Percentiles rank a stretch among this genome's conserved stretches.
Evolutionary conservation across 2,113 vertebrate species (phyloP).

Genomic region (Leuciscus idus): DNA sequence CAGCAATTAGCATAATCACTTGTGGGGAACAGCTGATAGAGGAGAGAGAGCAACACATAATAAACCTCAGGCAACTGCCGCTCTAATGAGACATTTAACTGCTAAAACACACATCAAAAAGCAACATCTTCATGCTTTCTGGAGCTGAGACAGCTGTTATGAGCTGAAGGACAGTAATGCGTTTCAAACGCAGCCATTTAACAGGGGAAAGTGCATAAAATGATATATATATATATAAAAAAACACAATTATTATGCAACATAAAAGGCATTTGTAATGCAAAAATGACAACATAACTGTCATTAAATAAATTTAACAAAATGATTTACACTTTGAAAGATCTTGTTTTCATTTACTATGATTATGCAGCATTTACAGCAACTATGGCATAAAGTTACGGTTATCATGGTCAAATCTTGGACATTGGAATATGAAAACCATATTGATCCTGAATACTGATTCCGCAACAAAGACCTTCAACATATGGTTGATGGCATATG

Average conservation of each 20-base stretch:
- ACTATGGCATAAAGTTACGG: not conserved
- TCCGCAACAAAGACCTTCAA: no score
- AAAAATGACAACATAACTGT: not conserved
- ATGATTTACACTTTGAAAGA: not conserved
- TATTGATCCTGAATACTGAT: not conserved
- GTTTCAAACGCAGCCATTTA: not conserved
- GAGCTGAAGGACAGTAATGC: constrained; percentile 28
- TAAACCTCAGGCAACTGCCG: constrained; percentile 76
- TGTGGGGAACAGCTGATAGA: constrained; percentile 84
- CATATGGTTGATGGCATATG: not conserved
- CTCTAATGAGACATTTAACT: constrained; percentile 77
- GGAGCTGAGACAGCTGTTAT: constrained; percentile 42
- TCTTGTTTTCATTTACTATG: no score
- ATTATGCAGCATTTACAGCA: not conserved
- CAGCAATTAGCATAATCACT: constrained; percentile 92
- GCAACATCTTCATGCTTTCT: constrained; percentile 64
- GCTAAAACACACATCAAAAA: constrained; percentile 68
- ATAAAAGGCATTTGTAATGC: not conserved
- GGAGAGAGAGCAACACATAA: constrained; percentile 75
- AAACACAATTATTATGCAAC: not conserved
- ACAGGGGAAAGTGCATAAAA: not conserved
- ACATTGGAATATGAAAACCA: not conserved
- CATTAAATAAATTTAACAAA: not conserved
- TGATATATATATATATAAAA: not conserved
- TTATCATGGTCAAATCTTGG: not conserved